Evolutionary conservation across 1,140 invertebrate species (phyloP).

Genomic region (Diorhabda carinulata): DNA sequence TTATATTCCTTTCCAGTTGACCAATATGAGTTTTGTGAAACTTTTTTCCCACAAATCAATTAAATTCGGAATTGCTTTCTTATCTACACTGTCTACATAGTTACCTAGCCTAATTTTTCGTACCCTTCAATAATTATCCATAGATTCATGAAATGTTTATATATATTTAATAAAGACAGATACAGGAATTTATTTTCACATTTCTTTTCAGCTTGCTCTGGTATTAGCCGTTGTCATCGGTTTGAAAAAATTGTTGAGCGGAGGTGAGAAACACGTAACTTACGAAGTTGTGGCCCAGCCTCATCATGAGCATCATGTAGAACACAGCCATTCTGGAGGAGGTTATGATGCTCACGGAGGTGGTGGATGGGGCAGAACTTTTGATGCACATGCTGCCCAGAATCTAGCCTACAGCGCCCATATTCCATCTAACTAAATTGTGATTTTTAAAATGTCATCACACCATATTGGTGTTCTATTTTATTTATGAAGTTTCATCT

Average conservation of each 20-base stretch:
- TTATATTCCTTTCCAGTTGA: too few species aligned
- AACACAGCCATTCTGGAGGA: constrained; percentile 40
- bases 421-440: constrained; percentile 41
- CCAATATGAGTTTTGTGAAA: too few species aligned
- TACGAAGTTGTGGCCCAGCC: constrained; percentile 70
- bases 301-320: constrained; percentile 54
- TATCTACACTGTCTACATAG: too few species aligned
- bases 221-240: constrained; percentile 74
- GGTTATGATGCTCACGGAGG: constrained; percentile 55
- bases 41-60: too few species aligned
- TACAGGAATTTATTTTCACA: neutral
- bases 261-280: constrained; percentile 68
- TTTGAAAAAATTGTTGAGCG: constrained; percentile 74
- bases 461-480: constrained; percentile 43
- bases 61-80: too few species aligned
- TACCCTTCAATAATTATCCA: too few species aligned
- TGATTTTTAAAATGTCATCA: constrained; percentile 18
- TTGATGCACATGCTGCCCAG: constrained; percentile 52
- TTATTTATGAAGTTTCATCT: constrained; percentile 34
- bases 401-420: constrained; percentile 64
- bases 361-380: constrained; percentile 49
- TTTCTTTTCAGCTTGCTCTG: constrained; percentile 59
- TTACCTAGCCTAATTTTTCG: too few species aligned
- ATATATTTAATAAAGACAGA: too few species aligned
- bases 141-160: too few species aligned